Conservation (phyloP, 2,797 vertebrate genomes). For the Schizopygopsis malacanthus region DNA sequence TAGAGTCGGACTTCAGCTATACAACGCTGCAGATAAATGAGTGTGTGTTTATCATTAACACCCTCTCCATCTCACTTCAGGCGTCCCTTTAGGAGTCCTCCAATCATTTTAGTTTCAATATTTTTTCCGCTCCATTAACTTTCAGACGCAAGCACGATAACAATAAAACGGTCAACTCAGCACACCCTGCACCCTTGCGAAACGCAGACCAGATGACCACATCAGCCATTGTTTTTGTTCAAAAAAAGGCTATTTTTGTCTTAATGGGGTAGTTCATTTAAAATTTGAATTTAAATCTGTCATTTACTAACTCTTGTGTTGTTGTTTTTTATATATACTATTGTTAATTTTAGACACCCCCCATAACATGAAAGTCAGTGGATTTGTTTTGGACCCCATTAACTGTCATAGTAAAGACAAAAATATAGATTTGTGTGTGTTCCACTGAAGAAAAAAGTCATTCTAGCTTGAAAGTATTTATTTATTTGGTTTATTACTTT, state of each 20-base stretch:
- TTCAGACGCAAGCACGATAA: slow-evolving; percentile 22
- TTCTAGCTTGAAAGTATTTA: not conserved
- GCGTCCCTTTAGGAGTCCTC: slow-evolving; percentile 42
- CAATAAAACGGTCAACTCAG: slow-evolving; percentile 50
- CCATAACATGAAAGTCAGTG: not conserved
- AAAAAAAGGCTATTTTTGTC: not conserved
- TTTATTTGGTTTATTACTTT: not conserved
- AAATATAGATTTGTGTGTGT: too few relatives aligned
- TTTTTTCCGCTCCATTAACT: slow-evolving; percentile 52
- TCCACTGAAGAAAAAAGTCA: too few relatives aligned
- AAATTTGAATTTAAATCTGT: not conserved
- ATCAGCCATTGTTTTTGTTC: not conserved
- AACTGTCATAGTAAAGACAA: not conserved
- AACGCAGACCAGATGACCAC: not conserved
- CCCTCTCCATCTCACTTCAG: slow-evolving; percentile 19
- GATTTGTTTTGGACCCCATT: not conserved
- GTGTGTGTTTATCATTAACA: slow-evolving; percentile 51
- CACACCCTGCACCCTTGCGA: not conserved
- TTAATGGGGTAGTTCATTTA: not conserved
- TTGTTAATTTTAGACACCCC: too few relatives aligned
- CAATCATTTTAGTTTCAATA: slow-evolving; percentile 51
- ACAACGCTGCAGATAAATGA: slow-evolving; percentile 46
- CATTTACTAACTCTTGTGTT: not conserved
- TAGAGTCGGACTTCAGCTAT: slow-evolving; percentile 42
- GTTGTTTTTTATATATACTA: not conserved